Evolutionary conservation across 2,888 invertebrate species (phyloP).

Genomic region (Idaea dimidiata): DNA sequence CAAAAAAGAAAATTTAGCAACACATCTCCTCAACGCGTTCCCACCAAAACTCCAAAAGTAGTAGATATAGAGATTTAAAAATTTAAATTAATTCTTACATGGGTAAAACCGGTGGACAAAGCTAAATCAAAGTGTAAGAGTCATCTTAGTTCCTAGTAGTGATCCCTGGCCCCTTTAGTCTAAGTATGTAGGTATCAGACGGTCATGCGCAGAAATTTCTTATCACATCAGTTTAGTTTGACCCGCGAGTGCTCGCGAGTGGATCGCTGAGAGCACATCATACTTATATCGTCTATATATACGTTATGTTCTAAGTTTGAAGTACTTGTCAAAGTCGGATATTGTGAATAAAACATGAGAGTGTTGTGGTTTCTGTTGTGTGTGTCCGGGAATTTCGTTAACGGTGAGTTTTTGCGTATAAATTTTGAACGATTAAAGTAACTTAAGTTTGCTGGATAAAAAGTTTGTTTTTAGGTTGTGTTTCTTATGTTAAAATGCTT

Average conservation of each 20-base stretch:
- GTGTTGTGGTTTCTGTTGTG: conserved; percentile 45
- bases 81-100: no score
- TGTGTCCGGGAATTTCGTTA: conserved; percentile 37
- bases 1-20: no score
- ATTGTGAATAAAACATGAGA: conserved; percentile 40
- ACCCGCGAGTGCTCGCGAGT: conserved; percentile 39
- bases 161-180: conserved; percentile 36
- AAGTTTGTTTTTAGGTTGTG: conserved; percentile 1
- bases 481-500: neutral
- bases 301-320: neutral
- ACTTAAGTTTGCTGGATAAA: neutral
- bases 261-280: neutral
- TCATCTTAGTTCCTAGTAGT: conserved; percentile 30
- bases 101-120: no score
- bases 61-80: no score
- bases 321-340: conserved; percentile 3
- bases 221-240: conserved; percentile 48
- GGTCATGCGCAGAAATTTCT: conserved; percentile 60
- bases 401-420: conserved; percentile 41
- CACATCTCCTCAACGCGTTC: no score
- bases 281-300: neutral
- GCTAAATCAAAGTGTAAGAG: neutral
- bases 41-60: no score
- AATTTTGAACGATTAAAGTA: conserved; percentile 8
- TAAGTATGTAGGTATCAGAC: conserved; percentile 17